Evolutionary conservation across 2,888 invertebrate genomes (phyloP).

Genomic region (Hymenopus coronatus): DNA sequence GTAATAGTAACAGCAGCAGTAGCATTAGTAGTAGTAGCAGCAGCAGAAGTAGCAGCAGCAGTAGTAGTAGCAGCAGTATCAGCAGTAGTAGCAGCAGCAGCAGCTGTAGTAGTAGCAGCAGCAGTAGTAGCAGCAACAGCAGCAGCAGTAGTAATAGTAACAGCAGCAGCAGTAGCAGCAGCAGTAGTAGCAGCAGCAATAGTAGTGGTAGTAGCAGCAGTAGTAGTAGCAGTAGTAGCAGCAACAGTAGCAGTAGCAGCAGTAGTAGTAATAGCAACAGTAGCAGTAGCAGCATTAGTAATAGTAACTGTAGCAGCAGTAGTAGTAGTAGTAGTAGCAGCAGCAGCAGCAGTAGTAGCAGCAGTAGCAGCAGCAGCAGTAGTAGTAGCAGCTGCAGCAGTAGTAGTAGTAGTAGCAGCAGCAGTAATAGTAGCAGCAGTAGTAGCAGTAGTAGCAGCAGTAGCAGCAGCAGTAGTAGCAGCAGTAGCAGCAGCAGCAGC

Average conservation of each 20-base stretch:
- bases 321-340: slow-evolving; percentile 16
- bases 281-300: too few relatives aligned
- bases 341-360: slow-evolving; percentile 18
- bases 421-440: slow-evolving; percentile 15
- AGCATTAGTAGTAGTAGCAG: slow-evolving; percentile 12
- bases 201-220: slow-evolving; percentile 20
- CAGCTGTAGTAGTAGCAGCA: neutral
- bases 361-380: slow-evolving; percentile 13
- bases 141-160: neutral
- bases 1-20: slow-evolving; percentile 12
- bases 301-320: neutral
- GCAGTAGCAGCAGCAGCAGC: neutral
- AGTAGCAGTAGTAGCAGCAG: neutral
- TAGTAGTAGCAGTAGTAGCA: slow-evolving; percentile 21
- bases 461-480: too few relatives aligned
- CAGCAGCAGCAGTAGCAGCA: slow-evolving; percentile 9
- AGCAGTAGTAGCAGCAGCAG: slow-evolving; percentile 9
- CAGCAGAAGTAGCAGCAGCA: slow-evolving; percentile 7
- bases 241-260: slow-evolving; percentile 15
- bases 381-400: slow-evolving; percentile 17
- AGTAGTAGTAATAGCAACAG: slow-evolving; percentile 17
- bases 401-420: slow-evolving; percentile 18
- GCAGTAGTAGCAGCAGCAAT: neutral
- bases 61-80: slow-evolving; percentile 5
- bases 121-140: neutral